Percentiles rank a stretch among this genome's conserved stretches.
Conservation (phyloP, 2,888 invertebrate genomes). For the Cheilosia vulpina region DNA sequence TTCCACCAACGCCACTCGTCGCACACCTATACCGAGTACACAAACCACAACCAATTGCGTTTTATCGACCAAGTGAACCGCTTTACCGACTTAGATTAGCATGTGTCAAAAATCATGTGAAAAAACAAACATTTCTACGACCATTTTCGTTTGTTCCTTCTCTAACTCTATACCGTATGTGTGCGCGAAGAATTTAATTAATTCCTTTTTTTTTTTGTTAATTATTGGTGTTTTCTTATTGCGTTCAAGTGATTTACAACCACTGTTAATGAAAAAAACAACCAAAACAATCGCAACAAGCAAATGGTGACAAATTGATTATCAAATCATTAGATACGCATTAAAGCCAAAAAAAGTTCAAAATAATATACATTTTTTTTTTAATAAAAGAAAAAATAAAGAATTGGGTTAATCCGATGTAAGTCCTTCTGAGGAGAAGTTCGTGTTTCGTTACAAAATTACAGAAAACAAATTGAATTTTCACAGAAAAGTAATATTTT, state of each 20-base stretch:
- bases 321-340: constrained; percentile 30
- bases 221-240: constrained; percentile 41
- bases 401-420: constrained; percentile 68
- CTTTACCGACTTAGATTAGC: constrained; percentile 2
- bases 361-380: constrained; percentile 41
- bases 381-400: constrained; percentile 13
- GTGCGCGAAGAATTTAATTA: constrained; percentile 39
- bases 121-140: constrained; percentile 31
- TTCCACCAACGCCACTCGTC: background rate
- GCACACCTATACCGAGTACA: constrained; percentile 15
- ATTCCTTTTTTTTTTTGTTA: constrained; percentile 48
- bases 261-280: constrained; percentile 2
- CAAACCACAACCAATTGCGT: background rate
- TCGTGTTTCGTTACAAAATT: constrained; percentile 61
- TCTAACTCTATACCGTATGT: constrained; percentile 46
- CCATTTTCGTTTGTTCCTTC: constrained; percentile 65
- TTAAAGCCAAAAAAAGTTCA: constrained; percentile 33
- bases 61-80: background rate
- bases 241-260: constrained; percentile 37
- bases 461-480: constrained; percentile 38
- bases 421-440: constrained; percentile 69
- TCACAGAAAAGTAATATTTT: constrained; percentile 58
- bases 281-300: constrained; percentile 23
- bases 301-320: constrained; percentile 27
- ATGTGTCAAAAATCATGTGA: constrained; percentile 56